Percentiles rank a stretch among this genome's conserved stretches.
phyloP scores from a whole-genome alignment of 2,113 vertebrate genomes.

The Ciconia boyciana region DNA sequence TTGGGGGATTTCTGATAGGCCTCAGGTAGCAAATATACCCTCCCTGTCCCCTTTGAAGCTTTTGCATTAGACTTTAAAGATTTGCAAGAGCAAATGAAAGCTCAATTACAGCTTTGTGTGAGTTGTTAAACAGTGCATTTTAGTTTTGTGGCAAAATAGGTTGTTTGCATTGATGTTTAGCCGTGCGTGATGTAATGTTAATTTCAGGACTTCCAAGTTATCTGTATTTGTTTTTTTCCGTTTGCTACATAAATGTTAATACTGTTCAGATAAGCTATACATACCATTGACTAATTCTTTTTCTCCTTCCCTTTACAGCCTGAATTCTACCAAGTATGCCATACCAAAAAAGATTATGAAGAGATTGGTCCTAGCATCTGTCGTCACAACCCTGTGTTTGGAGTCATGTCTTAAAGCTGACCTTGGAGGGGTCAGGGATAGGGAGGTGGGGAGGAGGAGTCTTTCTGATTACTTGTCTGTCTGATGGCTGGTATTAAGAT shows the following conservation, averaged over 20 bases:
- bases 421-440: constrained; percentile 57
- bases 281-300: neutral
- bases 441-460: constrained; percentile 63
- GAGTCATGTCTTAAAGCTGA: constrained; percentile 95
- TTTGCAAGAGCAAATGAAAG: neutral
- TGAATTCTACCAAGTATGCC: constrained; percentile 99
- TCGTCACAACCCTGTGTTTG: constrained; percentile 99
- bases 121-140: neutral
- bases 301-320: constrained; percentile 74
- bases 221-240: neutral
- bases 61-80: neutral
- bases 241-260: neutral
- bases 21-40: neutral
- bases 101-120: neutral
- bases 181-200: accelerated
- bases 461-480: constrained; percentile 80
- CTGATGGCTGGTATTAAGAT: constrained; percentile 76
- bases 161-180: neutral
- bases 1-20: neutral
- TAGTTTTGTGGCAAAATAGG: neutral
- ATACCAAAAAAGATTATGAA: constrained; percentile 99
- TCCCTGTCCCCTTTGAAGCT: neutral
- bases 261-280: neutral
- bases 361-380: constrained; percentile 99
- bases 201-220: neutral